Evolutionary conservation across 2,888 invertebrate genomes (phyloP).

Genomic region (Papilio elwesi): DNA sequence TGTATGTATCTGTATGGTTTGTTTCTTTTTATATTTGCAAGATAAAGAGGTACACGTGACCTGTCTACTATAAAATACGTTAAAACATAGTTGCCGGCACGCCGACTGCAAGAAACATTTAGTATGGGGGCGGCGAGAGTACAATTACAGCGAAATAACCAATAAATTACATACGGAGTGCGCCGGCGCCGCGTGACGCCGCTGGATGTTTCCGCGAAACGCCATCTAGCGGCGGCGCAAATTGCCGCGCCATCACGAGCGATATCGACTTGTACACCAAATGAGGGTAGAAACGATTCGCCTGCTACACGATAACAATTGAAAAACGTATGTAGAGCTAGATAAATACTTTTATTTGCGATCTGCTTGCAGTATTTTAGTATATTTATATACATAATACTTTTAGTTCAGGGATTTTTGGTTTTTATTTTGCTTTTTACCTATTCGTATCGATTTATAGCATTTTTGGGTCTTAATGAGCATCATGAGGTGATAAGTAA

Average conservation of each 20-base stretch:
- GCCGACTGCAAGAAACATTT: slow-evolving; percentile 61
- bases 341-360: neutral
- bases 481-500: too few species aligned
- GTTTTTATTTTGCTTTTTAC: too few species aligned
- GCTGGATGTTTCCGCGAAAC: slow-evolving; percentile 74
- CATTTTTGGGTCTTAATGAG: too few species aligned
- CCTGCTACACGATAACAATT: neutral
- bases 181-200: slow-evolving; percentile 73
- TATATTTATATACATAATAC: neutral
- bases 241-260: slow-evolving; percentile 76
- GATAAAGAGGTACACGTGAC: slow-evolving; percentile 13
- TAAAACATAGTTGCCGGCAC: slow-evolving; percentile 49
- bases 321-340: neutral
- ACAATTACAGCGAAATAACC: slow-evolving; percentile 75
- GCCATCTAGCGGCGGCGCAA: slow-evolving; percentile 70
- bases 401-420: too few species aligned
- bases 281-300: slow-evolving; percentile 12
- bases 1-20: neutral
- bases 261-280: slow-evolving; percentile 53
- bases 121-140: slow-evolving; percentile 67
- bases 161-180: slow-evolving; percentile 61
- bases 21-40: neutral
- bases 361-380: neutral
- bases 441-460: too few species aligned
- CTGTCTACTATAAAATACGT: slow-evolving; percentile 42